Evolutionary conservation across 2,113 vertebrate genomes (phyloP), one percentile per base, ranked within the genome.

Genomic region (Erythrolamprus reginae): DNA sequence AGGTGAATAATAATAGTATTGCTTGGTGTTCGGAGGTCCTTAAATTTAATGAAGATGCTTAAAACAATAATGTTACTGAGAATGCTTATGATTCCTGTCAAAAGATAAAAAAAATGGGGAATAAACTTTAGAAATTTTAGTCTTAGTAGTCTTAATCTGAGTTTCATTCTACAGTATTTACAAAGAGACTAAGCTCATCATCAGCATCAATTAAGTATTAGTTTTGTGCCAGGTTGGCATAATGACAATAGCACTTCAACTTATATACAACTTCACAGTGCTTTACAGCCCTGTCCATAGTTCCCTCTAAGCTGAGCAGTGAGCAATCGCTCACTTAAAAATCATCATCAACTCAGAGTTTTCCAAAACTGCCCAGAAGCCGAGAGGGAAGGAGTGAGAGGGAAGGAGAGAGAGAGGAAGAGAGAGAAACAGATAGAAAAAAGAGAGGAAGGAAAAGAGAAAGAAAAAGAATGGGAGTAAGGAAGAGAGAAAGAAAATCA

Each of bases 1-100:
- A 99, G 95, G 96, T 99, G 99, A 92, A 99, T 98, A 88, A 99
- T 99, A 55, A 99, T 98, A 45, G 98, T 97, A 2, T 99, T 99
- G n/a, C 98, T 99, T 84, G 98, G 98, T 19, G 98, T 99, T 47
- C 98, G 98, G 58, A 99, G 98, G 89, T 99, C 99, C 95, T 98
- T 98, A 95, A 98, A 98, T 94, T 99, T 99, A 82, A 98, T 95
- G 90, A 99, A 99, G 98, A 99, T 99, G 83, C 98, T 95, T 92
- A 99, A 96, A 90, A 99, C 98, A 86, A 98, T 93, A 86, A 99
- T 93, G 95, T 99, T 99, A 96, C 99, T 99, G 47, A 97, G 92
- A 94, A 99, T 96, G 97, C 99, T 99, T 95, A 99, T 95, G 53
- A 98, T 90, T 89, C 98, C 99, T 99, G 95, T 56, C 82, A 96